Base-by-base conservation (phyloP, 30 jellyfish, hydroid and myxozoan species). In the Pelagia noctiluca region DNA sequence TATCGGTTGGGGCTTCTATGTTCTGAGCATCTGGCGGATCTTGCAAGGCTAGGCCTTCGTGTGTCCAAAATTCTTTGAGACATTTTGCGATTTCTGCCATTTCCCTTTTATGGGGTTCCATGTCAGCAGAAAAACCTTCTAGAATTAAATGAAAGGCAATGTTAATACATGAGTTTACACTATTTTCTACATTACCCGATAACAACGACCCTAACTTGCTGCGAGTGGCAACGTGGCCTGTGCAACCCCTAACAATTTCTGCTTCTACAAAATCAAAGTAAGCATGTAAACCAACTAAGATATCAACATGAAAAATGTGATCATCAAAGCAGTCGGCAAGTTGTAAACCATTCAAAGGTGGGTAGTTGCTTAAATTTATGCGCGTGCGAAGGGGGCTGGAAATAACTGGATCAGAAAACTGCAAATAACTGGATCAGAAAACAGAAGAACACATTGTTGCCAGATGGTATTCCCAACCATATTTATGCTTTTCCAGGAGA, bases 181-280 rank as follows among this genome's bases (percentile, higher is more conserved):
- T 12, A 3, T 2, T 3, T 10, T n/a, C 62, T 0, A 35, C 33
- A 21, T 78, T 78, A 19, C 88, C 88, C 8, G 80, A 76, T 2
- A 76, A 12, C 13, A 75, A 30, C 87, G 80, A 75, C 81, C 87
- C 78, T 23, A 75, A 62, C 78, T 23, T 75, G 61, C 85, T 73
- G 0, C 50, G 12, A 30, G 71, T 22, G 19, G 79, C 84, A 35
- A 83, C 88, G 5, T 48, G 74, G 11, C 89, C 83, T 29, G 89
- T 19, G 16, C 50, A 28, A 3, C 74, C 89, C 50, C 46, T 78
- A 22, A 65, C 63, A 13, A 78, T n/a, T 11, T 37, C 50, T 31
- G 83, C 89, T 60, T 62, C 29, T 13, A 78, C 84, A 2, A 60
- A 3, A 29, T 48, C 50, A 26, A 60, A 78, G 63, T 60, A 78